These are phyloP conservation scores for Puma concolor DNA, from an alignment of 2,113 vertebrate species.

Conservation along the genomic window DNA sequence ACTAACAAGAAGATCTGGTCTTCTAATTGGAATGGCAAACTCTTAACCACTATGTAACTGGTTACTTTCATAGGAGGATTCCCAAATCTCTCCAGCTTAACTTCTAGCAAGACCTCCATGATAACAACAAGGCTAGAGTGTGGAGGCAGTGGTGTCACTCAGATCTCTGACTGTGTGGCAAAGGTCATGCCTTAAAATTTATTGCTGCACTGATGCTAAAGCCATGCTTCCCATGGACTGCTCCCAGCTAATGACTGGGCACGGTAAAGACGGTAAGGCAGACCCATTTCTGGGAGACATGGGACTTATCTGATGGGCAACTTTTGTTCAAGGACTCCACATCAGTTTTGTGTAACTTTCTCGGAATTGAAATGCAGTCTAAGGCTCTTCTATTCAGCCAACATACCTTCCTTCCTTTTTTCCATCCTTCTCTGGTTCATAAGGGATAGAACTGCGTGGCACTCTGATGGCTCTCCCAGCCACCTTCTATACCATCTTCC, in stretches of 20 bases:
- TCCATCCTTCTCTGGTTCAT: not conserved
- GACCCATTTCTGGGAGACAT: not conserved
- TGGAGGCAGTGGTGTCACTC: not conserved
- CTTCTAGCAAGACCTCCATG: not conserved
- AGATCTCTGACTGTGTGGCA: not conserved
- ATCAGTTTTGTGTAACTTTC: not conserved
- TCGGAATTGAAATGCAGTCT: not conserved
- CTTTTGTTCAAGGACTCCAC: not conserved
- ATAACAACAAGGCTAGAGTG: not conserved
- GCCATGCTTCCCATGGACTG: not conserved
- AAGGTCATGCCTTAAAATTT: too few relatives aligned
- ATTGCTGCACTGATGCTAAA: not conserved
- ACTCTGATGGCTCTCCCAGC: not conserved
- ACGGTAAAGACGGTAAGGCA: not conserved
- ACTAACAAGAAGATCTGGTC: not conserved
- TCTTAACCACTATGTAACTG: not conserved
- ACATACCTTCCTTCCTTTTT: not conserved
- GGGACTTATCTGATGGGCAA: not conserved
- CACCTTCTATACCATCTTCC: not conserved
- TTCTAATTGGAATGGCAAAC: not conserved
- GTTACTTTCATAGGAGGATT: not conserved
- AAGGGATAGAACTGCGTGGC: not conserved
- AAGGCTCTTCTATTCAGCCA: not conserved
- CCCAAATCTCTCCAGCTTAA: not conserved
- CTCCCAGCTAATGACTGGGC: not conserved